These are phyloP conservation scores for Hemicentrotus pulcherrimus DNA, from an alignment of 35 echinoderm and acorn worm genomes.

Conservation along the genomic window DNA sequence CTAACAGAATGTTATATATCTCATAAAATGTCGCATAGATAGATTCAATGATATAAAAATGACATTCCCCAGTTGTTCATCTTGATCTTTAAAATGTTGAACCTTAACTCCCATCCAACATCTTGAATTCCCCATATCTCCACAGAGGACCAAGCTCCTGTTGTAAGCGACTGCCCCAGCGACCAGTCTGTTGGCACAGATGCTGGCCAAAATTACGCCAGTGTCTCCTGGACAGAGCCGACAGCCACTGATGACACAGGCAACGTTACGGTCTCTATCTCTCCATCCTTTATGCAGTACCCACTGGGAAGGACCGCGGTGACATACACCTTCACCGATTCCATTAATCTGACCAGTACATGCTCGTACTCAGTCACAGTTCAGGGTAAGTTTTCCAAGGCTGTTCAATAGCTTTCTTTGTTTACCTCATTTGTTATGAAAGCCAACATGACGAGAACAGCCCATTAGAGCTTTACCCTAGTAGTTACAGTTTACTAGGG, in stretches of 20 bases:
- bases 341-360: neutral
- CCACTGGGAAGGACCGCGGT: conserved; percentile 30
- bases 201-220: neutral
- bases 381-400: conserved; percentile 41
- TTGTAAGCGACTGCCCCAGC: neutral
- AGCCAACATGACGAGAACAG: too few relatives aligned
- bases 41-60: neutral
- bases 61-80: neutral
- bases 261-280: conserved; percentile 6
- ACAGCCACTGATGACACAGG: conserved; percentile 48
- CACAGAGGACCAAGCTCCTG: conserved; percentile 43
- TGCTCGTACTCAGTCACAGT: conserved; percentile 46
- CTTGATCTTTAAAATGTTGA: neutral
- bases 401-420: too few relatives aligned
- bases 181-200: conserved; percentile 32
- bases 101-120: neutral
- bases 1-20: neutral
- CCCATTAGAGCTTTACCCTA: too few relatives aligned
- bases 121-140: neutral
- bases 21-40: neutral
- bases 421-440: neutral
- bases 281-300: neutral
- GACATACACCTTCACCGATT: conserved; percentile 46
- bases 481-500: too few relatives aligned
- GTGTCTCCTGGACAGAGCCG: conserved; percentile 27